Evolutionary conservation across 2,113 vertebrate genomes (phyloP).

Genomic region (Menidia beryllina): DNA sequence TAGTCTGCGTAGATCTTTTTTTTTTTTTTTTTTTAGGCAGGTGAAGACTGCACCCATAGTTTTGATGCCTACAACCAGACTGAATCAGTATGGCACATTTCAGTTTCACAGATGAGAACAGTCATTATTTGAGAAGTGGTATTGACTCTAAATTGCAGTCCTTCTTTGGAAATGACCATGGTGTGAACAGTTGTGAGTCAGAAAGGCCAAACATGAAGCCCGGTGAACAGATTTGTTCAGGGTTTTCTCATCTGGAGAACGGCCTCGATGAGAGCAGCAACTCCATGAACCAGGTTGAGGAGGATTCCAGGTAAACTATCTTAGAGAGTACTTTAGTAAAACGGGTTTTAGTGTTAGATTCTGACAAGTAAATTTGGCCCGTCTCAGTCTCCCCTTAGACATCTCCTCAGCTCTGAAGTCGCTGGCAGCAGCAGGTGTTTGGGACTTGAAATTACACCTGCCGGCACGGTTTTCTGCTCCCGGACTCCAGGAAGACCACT

Average conservation of each 20-base stretch:
- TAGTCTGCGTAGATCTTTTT: too few relatives aligned
- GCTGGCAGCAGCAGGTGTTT: conserved; percentile 23
- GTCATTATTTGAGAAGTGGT: background rate
- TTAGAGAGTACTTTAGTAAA: background rate
- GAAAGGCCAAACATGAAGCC: background rate
- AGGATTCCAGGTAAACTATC: conserved; percentile 37
- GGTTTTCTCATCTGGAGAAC: conserved; percentile 1
- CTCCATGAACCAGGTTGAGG: background rate
- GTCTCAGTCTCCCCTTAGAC: conserved; percentile 45
- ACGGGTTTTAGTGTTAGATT: background rate
- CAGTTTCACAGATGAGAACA: conserved; percentile 3
- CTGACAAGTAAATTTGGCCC: background rate
- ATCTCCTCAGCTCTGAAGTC: conserved; percentile 65
- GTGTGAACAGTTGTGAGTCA: background rate
- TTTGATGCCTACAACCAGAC: background rate
- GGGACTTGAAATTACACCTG: conserved; percentile 27
- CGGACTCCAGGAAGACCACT: background rate
- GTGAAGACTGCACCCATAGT: background rate
- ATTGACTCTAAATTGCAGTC: background rate
- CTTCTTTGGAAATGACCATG: background rate
- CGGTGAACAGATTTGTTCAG: background rate
- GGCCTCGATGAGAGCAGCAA: background rate
- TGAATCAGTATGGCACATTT: conserved; percentile 22
- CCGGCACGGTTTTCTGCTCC: conserved; percentile 14
- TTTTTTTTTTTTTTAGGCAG: background rate